These are phyloP conservation scores for Poecilus cupreus DNA, from an alignment of 2,888 invertebrate genomes.

Conservation along the genomic window DNA sequence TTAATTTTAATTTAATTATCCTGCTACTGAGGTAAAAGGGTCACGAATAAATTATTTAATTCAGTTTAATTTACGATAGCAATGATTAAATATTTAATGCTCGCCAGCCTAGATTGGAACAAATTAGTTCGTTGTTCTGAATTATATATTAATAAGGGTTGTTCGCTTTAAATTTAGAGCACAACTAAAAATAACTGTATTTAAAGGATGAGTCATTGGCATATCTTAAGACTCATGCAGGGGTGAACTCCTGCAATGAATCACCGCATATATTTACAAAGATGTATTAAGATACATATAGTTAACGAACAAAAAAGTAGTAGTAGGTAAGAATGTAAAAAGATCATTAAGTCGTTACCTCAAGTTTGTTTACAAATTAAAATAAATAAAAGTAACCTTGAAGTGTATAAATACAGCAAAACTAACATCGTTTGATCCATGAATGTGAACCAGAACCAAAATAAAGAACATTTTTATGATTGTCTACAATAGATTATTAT, in stretches of 20 bases:
- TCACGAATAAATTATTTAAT: no score
- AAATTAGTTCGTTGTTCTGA: no score
- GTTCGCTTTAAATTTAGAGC: background rate
- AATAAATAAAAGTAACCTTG: slow-evolving; percentile 1
- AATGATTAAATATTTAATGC: background rate
- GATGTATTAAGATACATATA: background rate
- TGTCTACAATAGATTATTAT: no score
- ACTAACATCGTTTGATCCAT: no score
- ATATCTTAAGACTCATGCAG: background rate
- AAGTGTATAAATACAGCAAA: background rate
- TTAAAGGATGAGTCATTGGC: background rate
- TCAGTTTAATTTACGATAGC: background rate
- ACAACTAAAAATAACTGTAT: background rate
- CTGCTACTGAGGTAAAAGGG: background rate
- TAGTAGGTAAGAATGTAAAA: background rate
- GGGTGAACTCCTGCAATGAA: background rate
- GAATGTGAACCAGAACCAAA: no score
- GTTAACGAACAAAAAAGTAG: background rate
- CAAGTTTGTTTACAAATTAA: background rate
- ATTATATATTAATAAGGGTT: background rate
- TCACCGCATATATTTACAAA: background rate
- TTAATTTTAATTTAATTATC: background rate
- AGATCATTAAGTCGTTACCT: background rate
- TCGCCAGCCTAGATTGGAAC: no score
- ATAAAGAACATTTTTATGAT: background rate